Base-by-base conservation (phyloP, 2,888 invertebrate genomes). In the Agrochola litura region DNA sequence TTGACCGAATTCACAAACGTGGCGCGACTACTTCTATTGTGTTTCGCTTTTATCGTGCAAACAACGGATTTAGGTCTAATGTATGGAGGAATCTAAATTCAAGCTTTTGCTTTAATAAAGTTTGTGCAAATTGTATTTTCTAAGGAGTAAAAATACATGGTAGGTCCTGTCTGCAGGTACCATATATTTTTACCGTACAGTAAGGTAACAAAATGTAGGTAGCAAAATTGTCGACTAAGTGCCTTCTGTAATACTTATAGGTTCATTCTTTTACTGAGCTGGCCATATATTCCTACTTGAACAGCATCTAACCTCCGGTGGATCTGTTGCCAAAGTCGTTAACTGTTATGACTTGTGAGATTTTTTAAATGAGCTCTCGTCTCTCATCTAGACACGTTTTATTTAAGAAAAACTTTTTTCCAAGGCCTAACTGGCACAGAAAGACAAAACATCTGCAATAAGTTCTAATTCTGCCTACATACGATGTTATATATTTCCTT, bases 391-490 rank as follows among this genome's bases (percentile, higher is more conserved):
- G 25, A 41, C n/a, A 25, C 30, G 41, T 63, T 71, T 41, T 60
- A 60, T 64, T 68, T 46, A 54, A 60, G 52, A 66, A 56, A 65
- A 81, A 52, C n/a, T 37, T 66, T 54, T 69, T 37, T 43, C 37
- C 5, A 46, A 61, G n/a, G 14, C 49, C 19, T 41, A 73, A 54
- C 52, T 41, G 9, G 2, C 25, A 56, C 10, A 75, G 16, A 56
- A 73, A 67, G 25, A 49, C 46, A 46, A 77, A 82, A 82, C 8
- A 63, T 63, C 16, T 22, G 74, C 58, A 65, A 74, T 84, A 72
- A 65, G 60, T 84, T 72, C 77, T 77, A 66, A 83, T 83, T 71
- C 64, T 37, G 46, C 69, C 25, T 54, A 63, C 58, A 54, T 41
- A 61, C n/a, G 52, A 22, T 43, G 14, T 52, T 52, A 72, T 52